Conservation (phyloP, 35 echinoderm and acorn worm genomes). For the Holothuria glaberrima region DNA sequence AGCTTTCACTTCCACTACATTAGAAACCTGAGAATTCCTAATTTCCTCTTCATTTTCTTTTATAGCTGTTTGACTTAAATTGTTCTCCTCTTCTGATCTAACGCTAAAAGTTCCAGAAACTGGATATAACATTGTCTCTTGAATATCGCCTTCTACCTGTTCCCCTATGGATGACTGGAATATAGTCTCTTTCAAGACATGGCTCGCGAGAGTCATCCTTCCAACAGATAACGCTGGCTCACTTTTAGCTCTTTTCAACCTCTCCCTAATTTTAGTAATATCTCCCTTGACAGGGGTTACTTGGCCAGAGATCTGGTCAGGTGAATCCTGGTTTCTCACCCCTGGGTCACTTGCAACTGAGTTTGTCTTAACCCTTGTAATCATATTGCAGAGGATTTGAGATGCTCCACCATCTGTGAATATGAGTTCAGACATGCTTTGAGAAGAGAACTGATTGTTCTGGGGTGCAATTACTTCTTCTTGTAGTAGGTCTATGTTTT, state of each 20-base stretch:
- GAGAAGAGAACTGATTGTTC: neutral
- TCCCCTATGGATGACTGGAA: neutral
- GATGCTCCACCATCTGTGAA: conserved; percentile 75
- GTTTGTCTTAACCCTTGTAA: conserved; percentile 55
- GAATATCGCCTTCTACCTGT: neutral
- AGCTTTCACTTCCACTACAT: neutral
- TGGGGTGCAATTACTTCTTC: neutral
- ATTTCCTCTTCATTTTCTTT: conserved; percentile 3
- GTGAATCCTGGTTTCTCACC: conserved; percentile 21
- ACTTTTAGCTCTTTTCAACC: conserved; percentile 42
- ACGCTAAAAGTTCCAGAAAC: conserved; percentile 9
- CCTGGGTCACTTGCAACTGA: conserved; percentile 11
- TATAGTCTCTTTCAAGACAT: neutral
- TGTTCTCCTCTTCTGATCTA: neutral
- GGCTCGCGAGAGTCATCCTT: conserved; percentile 16
- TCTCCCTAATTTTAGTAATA: neutral
- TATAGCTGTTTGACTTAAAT: neutral
- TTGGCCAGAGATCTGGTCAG: neutral
- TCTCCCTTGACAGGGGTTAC: conserved; percentile 13
- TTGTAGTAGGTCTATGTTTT: neutral
- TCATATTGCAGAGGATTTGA: conserved; percentile 74
- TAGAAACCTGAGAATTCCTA: neutral
- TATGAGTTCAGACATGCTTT: conserved; percentile 77
- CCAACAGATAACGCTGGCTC: conserved; percentile 15
- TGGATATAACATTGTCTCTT: conserved; percentile 1